These are phyloP conservation scores for Rhagonycha fulva DNA, from an alignment of 2,888 invertebrate species.

Conservation along the genomic window DNA sequence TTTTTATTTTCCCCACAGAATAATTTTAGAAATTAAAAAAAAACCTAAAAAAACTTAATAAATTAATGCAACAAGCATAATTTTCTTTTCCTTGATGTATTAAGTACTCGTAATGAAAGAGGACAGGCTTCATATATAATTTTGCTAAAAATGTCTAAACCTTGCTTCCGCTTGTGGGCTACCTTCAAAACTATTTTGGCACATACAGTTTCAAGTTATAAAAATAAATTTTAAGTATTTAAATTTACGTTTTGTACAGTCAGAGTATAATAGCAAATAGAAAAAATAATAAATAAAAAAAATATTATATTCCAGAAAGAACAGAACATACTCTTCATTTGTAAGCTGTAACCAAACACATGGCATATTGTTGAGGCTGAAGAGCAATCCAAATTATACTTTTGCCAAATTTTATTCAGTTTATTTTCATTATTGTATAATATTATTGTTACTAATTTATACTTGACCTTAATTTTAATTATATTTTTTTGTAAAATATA, in stretches of 20 bases:
- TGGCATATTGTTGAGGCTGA: neutral
- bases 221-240: neutral
- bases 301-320: neutral
- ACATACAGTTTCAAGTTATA: neutral
- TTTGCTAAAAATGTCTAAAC: neutral
- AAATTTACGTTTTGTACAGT: neutral
- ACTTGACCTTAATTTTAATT: neutral
- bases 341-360: neutral
- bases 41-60: neutral
- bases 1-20: no score
- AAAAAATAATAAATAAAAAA: neutral
- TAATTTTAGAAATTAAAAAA: no score
- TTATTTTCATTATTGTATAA: neutral
- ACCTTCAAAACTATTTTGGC: neutral
- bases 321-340: neutral
- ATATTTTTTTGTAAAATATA: neutral
- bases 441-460: neutral
- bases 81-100: neutral
- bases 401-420: neutral
- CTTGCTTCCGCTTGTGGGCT: neutral
- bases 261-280: neutral
- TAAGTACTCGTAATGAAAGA: neutral
- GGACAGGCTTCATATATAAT: neutral
- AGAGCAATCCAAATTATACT: neutral
- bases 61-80: neutral